Conservation (phyloP, 2,888 invertebrate genomes). For the Sarcophaga caerulescens region DNA sequence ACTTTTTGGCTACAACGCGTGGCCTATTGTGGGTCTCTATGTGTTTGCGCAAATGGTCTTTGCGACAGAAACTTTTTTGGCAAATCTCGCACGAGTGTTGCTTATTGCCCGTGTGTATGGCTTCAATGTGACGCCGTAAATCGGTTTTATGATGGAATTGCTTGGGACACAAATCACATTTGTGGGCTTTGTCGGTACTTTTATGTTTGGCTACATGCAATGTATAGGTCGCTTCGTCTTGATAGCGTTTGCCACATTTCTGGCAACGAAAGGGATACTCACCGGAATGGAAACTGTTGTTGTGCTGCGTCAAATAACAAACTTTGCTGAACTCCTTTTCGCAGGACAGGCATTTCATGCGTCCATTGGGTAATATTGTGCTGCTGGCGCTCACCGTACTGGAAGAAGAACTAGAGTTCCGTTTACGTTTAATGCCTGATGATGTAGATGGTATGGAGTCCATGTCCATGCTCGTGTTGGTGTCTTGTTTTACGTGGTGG, state of each 20-base stretch:
- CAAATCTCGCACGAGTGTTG: constrained; percentile 91
- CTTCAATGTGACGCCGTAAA: constrained; percentile 91
- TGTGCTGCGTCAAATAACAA: constrained; percentile 94
- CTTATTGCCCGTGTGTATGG: constrained; percentile 90
- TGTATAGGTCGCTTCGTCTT: constrained; percentile 86
- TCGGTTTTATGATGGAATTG: constrained; percentile 96
- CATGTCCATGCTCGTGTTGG: constrained; percentile 36
- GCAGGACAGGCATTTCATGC: constrained; percentile 89
- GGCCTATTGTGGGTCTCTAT: constrained; percentile 87
- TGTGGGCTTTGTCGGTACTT: constrained; percentile 91
- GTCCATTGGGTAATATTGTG: constrained; percentile 74
- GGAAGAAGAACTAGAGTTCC: constrained; percentile 72
- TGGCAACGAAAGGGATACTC: constrained; percentile 93
- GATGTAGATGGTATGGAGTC: not conserved
- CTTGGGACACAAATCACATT: constrained; percentile 92
- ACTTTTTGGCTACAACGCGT: constrained; percentile 67
- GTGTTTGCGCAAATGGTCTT: constrained; percentile 95
- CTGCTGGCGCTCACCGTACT: constrained; percentile 40
- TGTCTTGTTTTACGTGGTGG: too few relatives aligned
- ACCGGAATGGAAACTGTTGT: constrained; percentile 93
- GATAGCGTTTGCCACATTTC: constrained; percentile 92
- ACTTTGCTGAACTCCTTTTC: constrained; percentile 92
- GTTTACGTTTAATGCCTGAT: constrained; percentile 59
- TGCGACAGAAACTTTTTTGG: constrained; percentile 93
- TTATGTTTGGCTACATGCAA: constrained; percentile 89